Percentiles rank a stretch among this genome's conserved stretches.
phyloP scores from a whole-genome alignment of 2,113 vertebrate species.

The Pungitius pungitius region DNA sequence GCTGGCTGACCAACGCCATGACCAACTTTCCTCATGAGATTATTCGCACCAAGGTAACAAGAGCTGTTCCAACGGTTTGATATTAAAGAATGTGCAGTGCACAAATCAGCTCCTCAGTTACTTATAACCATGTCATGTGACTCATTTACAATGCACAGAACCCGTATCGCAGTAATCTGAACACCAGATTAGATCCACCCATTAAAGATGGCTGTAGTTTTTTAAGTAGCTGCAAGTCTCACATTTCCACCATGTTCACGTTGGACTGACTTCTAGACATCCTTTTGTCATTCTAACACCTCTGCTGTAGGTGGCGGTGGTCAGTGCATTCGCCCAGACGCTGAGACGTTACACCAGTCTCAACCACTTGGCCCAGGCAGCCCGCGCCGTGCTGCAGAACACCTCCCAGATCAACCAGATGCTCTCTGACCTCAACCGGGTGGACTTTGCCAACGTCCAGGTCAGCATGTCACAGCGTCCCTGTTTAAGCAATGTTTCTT shows the following conservation, averaged over 20 bases:
- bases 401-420: slow-evolving; percentile 99
- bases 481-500: not conserved
- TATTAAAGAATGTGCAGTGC: not conserved
- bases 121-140: not conserved
- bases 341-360: slow-evolving; percentile 95
- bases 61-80: not conserved
- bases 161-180: not conserved
- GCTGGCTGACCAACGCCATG: slow-evolving; percentile 96
- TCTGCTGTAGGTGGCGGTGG: slow-evolving; percentile 86
- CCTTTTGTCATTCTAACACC: not conserved
- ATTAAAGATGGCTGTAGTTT: not conserved
- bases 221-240: not conserved
- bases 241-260: not conserved
- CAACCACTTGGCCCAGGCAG: slow-evolving; percentile 96
- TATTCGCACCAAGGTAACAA: slow-evolving; percentile 91
- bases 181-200: not conserved
- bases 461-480: slow-evolving; percentile 66
- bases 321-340: slow-evolving; percentile 95
- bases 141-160: too few relatives aligned
- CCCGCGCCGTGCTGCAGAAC: slow-evolving; percentile 95
- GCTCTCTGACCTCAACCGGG: slow-evolving; percentile 98
- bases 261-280: not conserved
- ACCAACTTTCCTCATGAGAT: slow-evolving; percentile 91
- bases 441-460: slow-evolving; percentile 98
- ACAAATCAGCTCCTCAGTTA: not conserved